Base-by-base conservation (phyloP, 2,113 vertebrate species). In the Nesogale talazaci region DNA sequence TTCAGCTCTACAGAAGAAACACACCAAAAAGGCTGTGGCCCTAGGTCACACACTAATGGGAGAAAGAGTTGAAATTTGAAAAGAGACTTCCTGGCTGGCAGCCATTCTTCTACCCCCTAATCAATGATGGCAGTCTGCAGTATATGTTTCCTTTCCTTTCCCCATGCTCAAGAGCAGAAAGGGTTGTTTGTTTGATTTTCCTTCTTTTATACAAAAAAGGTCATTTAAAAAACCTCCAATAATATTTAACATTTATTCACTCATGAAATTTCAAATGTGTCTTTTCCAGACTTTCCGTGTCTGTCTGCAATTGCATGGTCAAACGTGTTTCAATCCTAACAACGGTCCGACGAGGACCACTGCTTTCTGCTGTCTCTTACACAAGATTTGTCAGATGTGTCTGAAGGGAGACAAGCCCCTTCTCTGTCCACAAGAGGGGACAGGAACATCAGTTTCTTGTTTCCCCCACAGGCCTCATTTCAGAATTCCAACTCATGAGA, bases 391-490 rank as follows among this genome's bases (percentile, higher is more conserved):
- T 42, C 90, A 85, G 22, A 52, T 2, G n/a, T n/a, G n/a, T 79
- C 88, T 81, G 75, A 29, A 78, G 11, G 59, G 25, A 15, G 36
- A 65, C 34, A 75, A 72, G 29, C 63, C 63, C 77, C 31, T 20
- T 78, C 34, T 38, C 83, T 90, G 23, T 52, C n/a, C 27, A 61
- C 6, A 1, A 29, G 29, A 11, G 84, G 8, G 70, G 38, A 5
- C 95, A 95, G 61, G 74, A 95, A 89, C 83, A 42, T 46, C 78
- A 36, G 93, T 82, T 94, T 93, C 93, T 89, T 31, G 25, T 94
- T 88, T 90, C 79, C 42, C 76, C 42, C 77, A 27, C 61, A 94
- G 87, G 84, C 52, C 12, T 92, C 77, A 77, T 84, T 88, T 90
- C 31, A 10, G 65, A 72, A 3, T 59, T 79, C 29, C 56, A 89